Percentiles rank a stretch among this genome's conserved stretches.
phyloP scores from a whole-genome alignment of 1,140 invertebrate genomes.

The Diploscapter pachys region DNA sequence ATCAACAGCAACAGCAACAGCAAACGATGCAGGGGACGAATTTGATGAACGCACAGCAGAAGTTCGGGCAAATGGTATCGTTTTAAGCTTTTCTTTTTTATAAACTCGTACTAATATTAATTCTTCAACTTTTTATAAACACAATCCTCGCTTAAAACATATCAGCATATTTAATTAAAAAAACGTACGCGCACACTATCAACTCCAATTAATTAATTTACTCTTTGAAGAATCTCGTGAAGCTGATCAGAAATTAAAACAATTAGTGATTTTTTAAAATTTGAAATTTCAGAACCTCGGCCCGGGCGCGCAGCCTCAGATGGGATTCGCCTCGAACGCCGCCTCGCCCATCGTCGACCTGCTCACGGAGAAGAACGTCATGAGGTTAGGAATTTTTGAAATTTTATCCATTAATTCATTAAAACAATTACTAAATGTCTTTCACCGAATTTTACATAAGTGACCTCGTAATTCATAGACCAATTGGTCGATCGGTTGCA shows the following conservation, averaged over 20 bases:
- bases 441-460: too few relatives aligned
- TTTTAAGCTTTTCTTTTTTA: neutral
- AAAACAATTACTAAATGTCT: too few relatives aligned
- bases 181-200: neutral
- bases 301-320: neutral
- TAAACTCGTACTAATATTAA: too few relatives aligned
- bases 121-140: too few relatives aligned
- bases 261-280: neutral
- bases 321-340: neutral
- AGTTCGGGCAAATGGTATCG: constrained; percentile 23
- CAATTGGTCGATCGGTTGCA: too few relatives aligned
- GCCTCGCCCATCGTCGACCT: neutral
- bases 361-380: constrained; percentile 35
- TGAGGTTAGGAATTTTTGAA: constrained; percentile 11
- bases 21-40: neutral
- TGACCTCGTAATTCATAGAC: too few relatives aligned
- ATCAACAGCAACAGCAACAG: neutral
- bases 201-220: neutral
- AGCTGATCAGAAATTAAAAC: constrained; percentile 13
- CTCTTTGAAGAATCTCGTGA: too few relatives aligned
- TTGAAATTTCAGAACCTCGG: constrained; percentile 7
- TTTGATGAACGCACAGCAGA: constrained; percentile 14
- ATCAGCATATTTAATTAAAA: neutral
- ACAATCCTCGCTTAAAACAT: too few relatives aligned
- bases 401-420: too few relatives aligned